These are phyloP conservation scores for Carterocephalus palaemon DNA, from an alignment of 2,888 invertebrate species.

Conservation along the genomic window DNA sequence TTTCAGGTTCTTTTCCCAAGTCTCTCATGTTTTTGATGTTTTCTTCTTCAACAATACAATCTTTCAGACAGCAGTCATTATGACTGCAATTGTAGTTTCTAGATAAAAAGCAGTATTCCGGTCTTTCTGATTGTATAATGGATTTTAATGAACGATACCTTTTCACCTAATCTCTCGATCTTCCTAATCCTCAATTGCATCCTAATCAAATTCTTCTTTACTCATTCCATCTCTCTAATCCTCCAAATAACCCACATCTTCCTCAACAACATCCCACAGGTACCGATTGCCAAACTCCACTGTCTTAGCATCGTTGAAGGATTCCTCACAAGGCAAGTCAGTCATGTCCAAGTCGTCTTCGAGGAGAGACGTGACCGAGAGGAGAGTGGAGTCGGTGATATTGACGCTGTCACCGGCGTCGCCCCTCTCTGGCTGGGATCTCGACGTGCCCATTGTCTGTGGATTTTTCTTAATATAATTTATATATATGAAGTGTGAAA, in stretches of 20 bases:
- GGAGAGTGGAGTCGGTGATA: constrained; percentile 52
- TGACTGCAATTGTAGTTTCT: too few relatives aligned
- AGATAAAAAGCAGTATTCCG: too few relatives aligned
- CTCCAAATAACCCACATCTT: constrained; percentile 41
- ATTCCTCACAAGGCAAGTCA: neutral
- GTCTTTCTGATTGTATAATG: too few relatives aligned
- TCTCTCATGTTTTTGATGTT: too few relatives aligned
- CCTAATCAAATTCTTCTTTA: too few relatives aligned
- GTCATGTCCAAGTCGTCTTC: constrained; percentile 48
- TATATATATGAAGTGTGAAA: neutral
- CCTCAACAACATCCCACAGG: constrained; percentile 59
- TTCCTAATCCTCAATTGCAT: too few relatives aligned
- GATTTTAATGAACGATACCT: too few relatives aligned
- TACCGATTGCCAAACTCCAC: constrained; percentile 42
- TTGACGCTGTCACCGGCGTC: constrained; percentile 60
- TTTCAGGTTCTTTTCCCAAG: too few relatives aligned
- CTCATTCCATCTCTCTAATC: neutral
- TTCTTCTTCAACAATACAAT: too few relatives aligned
- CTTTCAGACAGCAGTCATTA: too few relatives aligned
- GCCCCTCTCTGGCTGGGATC: constrained; percentile 54
- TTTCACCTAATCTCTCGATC: too few relatives aligned
- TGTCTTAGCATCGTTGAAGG: constrained; percentile 21
- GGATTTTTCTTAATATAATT: constrained; percentile 14
- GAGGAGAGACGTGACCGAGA: constrained; percentile 60
- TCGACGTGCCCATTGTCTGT: constrained; percentile 51